Base-by-base conservation (phyloP, 2,888 invertebrate genomes). In the Megamerina dolium region DNA sequence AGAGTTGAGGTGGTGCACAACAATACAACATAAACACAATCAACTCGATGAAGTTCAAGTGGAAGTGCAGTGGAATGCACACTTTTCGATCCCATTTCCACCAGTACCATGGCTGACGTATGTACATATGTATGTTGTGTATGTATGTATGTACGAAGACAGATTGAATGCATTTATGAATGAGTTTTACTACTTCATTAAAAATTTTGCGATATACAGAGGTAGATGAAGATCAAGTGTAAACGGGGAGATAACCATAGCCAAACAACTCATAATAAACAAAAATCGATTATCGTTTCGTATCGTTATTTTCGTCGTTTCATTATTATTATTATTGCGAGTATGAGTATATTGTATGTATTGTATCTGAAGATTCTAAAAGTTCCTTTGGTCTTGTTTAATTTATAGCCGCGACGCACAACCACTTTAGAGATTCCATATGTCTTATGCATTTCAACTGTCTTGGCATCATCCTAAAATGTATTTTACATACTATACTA, bases 141-240 rank as follows among this genome's bases (percentile, higher is more conserved):
- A 10, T 27, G 37, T 16, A 13, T 17, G 21, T 20, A 27, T 14
- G n/a, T 41, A 43, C 42, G 45, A 21, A 43, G 52, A 51, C 53
- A 40, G 50, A 47, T 53, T 62, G 62, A 60, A 57, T 58, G 57
- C 55, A 59, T 69, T 69, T 68, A 67, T 69, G 69, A 69, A 69
- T 69, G 69, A 64, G 63, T 65, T 69, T 69, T 68, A 69, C 70
- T 69, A 69, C 70, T 68, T 69, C 66, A 66, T 68, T 68, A 68
- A 69, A 66, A 61, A 44, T 49, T 46, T 43, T 36, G 36, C 43
- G 21, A 12, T 27, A 34, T 4, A 32, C 26, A 20, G n/a, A 19
- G 20, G 12, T 37, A 14, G n/a, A 21, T 18, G 21, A 13, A 49
- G 45, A 55, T 49, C 51, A 46, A 36, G 41, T 23, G 19, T 21